Base-by-base conservation (phyloP, 2,797 vertebrate species). In the Clarias pachynema region DNA sequence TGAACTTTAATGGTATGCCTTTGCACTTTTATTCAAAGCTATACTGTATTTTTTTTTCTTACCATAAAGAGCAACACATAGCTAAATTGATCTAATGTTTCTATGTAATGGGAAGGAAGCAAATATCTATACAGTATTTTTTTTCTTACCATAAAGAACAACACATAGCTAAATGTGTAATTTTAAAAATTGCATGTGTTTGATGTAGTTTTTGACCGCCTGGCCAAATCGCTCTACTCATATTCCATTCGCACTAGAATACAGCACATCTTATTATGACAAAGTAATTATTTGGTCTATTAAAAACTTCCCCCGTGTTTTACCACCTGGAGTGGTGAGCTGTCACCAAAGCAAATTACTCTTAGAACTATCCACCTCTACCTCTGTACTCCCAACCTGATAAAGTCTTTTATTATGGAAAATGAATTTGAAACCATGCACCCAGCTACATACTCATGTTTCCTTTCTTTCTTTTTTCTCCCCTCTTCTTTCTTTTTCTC, bases 371-470 rank as follows among this genome's bases (percentile, higher is more conserved):
- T 79, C 90, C 92, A 44, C 90, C 92, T 86, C 92, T 65, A 49
- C 82, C 73, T 56, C 89, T 94, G 94, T 96, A 94, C 94, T 96
- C 93, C 91, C 89, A 90, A 92, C 91, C 93, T 93, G 95, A 97
- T 97, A 83, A 97, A 97, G 96, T 96, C 95, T 96, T 97, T 98
- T 97, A 97, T 96, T 97, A 95, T 94, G 95, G 96, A 96, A 97
- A 84, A 97, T 97, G 96, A 95, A 96, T 97, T 97, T 97, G 95
- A 97, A 97, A 97, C 95, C 92, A 95, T 37, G 8, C 88, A 95
- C 94, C 96, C 95, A 94, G 95, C 37, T 95, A 92, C 94, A 96
- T 97, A 95, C 96, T 97, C 96, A 94, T 95, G 95, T 97, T 96
- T 86, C 44, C 29, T 90, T 81, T 85, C 77, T 88, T 80, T 60